Evolutionary conservation across 2,113 vertebrate genomes (phyloP).

Genomic region (Vulpes lagopus): DNA sequence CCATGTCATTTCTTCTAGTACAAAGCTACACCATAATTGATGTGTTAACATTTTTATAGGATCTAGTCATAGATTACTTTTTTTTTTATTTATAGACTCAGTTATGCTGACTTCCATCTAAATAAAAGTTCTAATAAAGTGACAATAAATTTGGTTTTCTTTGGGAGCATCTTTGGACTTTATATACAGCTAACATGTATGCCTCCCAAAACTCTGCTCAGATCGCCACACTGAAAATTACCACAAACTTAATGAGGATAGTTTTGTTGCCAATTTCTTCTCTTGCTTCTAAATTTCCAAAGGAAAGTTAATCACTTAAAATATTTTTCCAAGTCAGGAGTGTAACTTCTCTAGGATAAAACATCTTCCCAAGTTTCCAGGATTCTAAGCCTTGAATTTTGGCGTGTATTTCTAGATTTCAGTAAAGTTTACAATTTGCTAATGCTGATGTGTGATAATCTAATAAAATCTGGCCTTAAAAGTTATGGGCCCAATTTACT

Average conservation of each 20-base stretch:
- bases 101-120: conserved; percentile 48
- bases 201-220: background rate
- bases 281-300: conserved; percentile 56
- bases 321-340: conserved; percentile 52
- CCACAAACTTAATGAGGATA: background rate
- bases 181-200: background rate
- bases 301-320: conserved; percentile 62
- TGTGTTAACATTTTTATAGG: conserved; percentile 65
- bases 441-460: conserved; percentile 89
- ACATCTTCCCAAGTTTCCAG: conserved; percentile 72
- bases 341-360: conserved; percentile 68
- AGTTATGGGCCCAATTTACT: conserved; percentile 89
- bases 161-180: conserved; percentile 31
- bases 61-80: conserved; percentile 50
- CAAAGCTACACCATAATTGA: conserved; percentile 40
- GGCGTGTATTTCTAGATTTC: conserved; percentile 82
- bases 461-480: conserved; percentile 88
- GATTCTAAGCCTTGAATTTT: conserved; percentile 76
- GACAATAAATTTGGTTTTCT: conserved; percentile 57
- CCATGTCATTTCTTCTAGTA: conserved; percentile 32
- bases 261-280: conserved; percentile 14
- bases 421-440: conserved; percentile 89
- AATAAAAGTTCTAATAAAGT: conserved; percentile 43
- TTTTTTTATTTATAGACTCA: conserved; percentile 55
- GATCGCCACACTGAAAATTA: background rate